These are phyloP conservation scores for Coregonus suidteri DNA, from an alignment of 2,797 vertebrate genomes.

Conservation along the genomic window DNA sequence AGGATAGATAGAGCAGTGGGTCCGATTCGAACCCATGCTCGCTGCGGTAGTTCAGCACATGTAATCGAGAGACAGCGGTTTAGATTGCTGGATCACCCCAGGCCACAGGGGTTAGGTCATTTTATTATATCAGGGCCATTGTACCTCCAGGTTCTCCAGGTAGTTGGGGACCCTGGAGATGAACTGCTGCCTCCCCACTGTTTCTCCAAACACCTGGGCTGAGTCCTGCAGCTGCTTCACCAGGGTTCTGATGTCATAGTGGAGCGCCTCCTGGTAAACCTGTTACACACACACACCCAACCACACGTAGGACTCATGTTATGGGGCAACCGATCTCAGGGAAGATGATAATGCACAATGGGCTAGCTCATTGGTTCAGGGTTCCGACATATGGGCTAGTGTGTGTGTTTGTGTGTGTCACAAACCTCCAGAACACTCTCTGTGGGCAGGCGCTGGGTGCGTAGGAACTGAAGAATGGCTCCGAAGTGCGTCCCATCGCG, in stretches of 20 bases:
- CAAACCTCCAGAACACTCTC: slow-evolving; percentile 75
- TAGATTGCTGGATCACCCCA: slow-evolving; percentile 74
- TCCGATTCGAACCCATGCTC: neutral
- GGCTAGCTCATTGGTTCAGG: neutral
- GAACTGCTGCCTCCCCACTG: slow-evolving; percentile 88
- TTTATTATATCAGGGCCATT: neutral
- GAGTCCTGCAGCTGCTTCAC: slow-evolving; percentile 86
- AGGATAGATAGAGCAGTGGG: neutral
- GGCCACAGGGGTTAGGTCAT: slow-evolving; percentile 60
- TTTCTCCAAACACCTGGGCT: slow-evolving; percentile 86
- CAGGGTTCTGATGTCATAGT: slow-evolving; percentile 84
- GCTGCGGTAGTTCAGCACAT: neutral
- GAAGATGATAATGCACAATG: neutral
- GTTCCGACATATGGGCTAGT: neutral
- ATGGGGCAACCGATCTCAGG: neutral
- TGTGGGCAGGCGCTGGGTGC: slow-evolving; percentile 78
- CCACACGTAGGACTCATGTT: neutral
- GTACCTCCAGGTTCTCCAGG: slow-evolving; percentile 87
- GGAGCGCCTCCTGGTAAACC: slow-evolving; percentile 84
- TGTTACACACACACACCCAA: slow-evolving; percentile 57
- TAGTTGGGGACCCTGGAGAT: slow-evolving; percentile 85
- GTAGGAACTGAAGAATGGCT: slow-evolving; percentile 86
- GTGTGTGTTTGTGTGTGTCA: neutral
- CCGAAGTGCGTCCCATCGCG: slow-evolving; percentile 84
- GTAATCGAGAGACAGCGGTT: neutral